Percentiles rank a stretch among this genome's conserved stretches.
These are phyloP conservation scores for Cinclus mexicanus DNA, from an alignment of 2,113 vertebrate genomes.

Conservation along the genomic window DNA sequence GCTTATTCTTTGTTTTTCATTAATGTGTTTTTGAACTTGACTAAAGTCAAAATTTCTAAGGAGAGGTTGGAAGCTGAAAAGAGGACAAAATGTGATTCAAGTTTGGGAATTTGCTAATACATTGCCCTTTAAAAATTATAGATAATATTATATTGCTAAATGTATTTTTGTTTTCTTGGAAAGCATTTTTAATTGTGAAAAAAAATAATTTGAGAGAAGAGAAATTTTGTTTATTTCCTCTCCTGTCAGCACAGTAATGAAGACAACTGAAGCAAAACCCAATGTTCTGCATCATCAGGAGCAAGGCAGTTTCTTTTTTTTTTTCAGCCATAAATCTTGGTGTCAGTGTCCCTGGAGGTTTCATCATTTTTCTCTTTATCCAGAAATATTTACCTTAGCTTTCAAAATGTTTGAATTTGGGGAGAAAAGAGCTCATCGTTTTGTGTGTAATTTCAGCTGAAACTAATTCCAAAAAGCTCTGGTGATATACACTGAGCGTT, in stretches of 20 bases:
- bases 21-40: not conserved
- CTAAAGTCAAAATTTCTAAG: not conserved
- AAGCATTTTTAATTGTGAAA: not conserved
- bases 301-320: not conserved
- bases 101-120: not conserved
- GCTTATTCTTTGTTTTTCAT: not conserved
- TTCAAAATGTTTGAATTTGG: not conserved
- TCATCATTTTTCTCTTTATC: not conserved
- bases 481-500: not conserved
- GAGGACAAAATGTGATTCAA: not conserved
- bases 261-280: not conserved
- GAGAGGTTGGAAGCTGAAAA: not conserved
- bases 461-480: not conserved
- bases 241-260: not conserved
- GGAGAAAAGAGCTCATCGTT: not conserved
- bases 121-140: not conserved
- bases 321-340: not conserved
- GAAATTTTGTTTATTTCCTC: not conserved
- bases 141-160: not conserved
- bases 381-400: conserved; percentile 10
- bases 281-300: not conserved
- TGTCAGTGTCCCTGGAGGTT: not conserved
- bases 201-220: not conserved
- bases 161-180: not conserved
- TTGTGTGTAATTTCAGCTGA: not conserved